Base-by-base conservation (phyloP, 2,797 vertebrate species). In the Florisuga fusca region DNA sequence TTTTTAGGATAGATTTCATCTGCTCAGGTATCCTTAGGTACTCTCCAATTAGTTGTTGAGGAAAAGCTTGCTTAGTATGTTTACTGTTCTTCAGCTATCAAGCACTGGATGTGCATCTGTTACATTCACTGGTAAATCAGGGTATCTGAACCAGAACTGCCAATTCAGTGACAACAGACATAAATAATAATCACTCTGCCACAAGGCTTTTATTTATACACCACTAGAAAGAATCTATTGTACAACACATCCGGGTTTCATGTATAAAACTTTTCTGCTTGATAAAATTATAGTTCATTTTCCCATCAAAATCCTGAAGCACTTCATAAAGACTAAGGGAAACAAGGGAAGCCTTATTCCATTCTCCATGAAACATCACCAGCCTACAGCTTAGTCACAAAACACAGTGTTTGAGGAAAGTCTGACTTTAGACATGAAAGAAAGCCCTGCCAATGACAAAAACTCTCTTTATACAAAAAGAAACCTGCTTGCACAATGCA, bases 341-440 rank as follows among this genome's bases (percentile, higher is more conserved):
- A 97, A 96, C 93, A 96, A 97, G 85, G 62, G 77, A 79, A 94
- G 94, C 90, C 74, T 96, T 96, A 96, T 96, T 95, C 74, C 11
- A 10, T 68, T 87, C 90, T 96, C 75, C 77, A 84, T 3, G 9
- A 67, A 94, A 89, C 2, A 10, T 72, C 61, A 94, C 77, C 86
- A 96, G 86, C 90, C 89, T 58, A 53, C 50, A 87, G 93, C 93
- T 96, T 43, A 22, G 10, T 87, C 87, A 91, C 64, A 58, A 71
- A 96, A 58, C 81, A 12, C 64, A 46, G 48, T 29, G 81, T 83
- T 77, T 84, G 81, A 94, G 91, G 91, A 87, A 92, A 96, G 84
- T 74, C 88, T 93, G 85, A 87, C 86, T 90, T 95, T 63, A 6
- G 6, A 74, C 91, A 87, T 1, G 27, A 53, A 71, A 91, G 77